Evolutionary conservation across 2,797 vertebrate genomes (phyloP).

Genomic region (Toxotes lorentzi): DNA sequence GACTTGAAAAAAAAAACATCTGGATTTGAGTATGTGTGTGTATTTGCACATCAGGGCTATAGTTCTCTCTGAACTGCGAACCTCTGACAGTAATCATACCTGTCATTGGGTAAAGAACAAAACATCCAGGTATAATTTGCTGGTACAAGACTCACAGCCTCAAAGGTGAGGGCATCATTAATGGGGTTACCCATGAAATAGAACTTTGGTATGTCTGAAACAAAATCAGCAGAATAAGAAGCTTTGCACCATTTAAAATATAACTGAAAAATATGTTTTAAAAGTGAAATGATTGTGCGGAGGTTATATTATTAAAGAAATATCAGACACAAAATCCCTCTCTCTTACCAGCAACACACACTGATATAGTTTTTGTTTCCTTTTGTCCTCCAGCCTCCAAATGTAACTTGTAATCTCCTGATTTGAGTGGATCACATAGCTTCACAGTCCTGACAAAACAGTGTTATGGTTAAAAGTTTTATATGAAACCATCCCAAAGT

Average conservation of each 20-base stretch:
- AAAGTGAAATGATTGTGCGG: neutral
- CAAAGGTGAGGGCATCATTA: constrained; percentile 20
- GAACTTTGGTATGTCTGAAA: constrained; percentile 69
- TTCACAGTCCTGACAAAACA: constrained; percentile 76
- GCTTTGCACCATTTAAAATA: neutral
- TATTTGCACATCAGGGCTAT: neutral
- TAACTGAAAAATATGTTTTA: neutral
- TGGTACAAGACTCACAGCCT: constrained; percentile 63
- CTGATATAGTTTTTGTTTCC: constrained; percentile 83
- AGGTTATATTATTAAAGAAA: neutral
- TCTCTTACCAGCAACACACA: constrained; percentile 90
- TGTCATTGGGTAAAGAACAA: constrained; percentile 51
- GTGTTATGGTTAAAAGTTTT: neutral
- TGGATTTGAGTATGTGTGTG: neutral
- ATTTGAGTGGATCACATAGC: constrained; percentile 81
- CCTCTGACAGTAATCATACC: constrained; percentile 61
- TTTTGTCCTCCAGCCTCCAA: constrained; percentile 87
- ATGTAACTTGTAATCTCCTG: constrained; percentile 90
- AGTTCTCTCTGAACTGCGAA: neutral
- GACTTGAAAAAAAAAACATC: constrained; percentile 15
- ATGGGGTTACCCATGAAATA: accelerated
- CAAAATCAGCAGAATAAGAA: constrained; percentile 17
- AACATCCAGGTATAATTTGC: constrained; percentile 72
- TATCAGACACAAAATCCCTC: neutral
- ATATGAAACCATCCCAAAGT: neutral